Evolutionary conservation across 2,888 invertebrate genomes (phyloP), one percentile per base, ranked within the genome.

Genomic region (Carabus problematicus): DNA sequence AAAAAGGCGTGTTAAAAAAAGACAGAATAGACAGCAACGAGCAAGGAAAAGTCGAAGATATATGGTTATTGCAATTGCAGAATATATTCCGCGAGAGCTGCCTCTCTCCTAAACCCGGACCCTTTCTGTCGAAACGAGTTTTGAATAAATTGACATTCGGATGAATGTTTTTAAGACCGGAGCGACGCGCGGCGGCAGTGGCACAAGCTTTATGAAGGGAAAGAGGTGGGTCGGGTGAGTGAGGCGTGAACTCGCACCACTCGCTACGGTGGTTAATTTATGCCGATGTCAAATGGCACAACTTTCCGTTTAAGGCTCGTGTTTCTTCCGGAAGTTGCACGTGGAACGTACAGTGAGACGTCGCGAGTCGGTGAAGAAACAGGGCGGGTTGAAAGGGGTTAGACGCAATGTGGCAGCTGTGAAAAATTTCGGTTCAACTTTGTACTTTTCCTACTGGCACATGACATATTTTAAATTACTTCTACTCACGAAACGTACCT

Each of bases 31-130:
- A 45, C 11, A 45, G 14, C 18, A 19, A 14, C 52, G 52, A 60
- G 67, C 69, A 71, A 59, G 61, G 60, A 69, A 66, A 66, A 69
- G 68, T 66, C 61, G 70, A 74, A 76, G 76, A 76, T 76, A 76
- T 76, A 76, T 75, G 76, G 76, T 76, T 76, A 76, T 76, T 76
- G 76, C 76, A 76, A 76, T 76, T 76, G 76, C 76, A 75, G 64
- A 75, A 76, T 76, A 76, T 76, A 76, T 76, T 73, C 45, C 43
- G 62, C 69, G 62, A 56, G 56, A 47, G 55, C 62, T 55, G 55
- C n/a, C 61, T 55, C 14, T 11, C 8, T 9, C 14, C 9, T 11
- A 11, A 58, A 42, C 42, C 73, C 74, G 74, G 73, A 70, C 74
- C 73, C 74, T 73, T 74, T 75, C 75, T 74, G 74, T 74, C 75